Base-by-base conservation (phyloP, 2,113 vertebrate species). In the Rhea pennata region DNA sequence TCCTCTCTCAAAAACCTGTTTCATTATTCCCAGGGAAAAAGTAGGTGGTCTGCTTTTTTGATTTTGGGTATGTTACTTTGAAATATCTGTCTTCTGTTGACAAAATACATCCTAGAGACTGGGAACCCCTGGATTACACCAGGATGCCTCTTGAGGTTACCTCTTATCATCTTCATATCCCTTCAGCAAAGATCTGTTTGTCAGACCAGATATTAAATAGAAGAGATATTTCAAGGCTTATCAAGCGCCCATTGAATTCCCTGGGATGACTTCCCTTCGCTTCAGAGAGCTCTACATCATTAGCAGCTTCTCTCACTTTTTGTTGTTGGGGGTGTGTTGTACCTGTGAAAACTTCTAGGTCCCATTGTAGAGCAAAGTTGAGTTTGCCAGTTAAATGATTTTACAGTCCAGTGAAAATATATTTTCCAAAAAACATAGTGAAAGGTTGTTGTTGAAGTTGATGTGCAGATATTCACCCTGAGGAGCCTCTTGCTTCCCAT, bases 371-470 rank as follows among this genome's bases (percentile, higher is more conserved):
- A 88, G 50, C 36, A 85, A 87, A 90, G 44, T 15, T 70, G 64
- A 67, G 26, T 77, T 92, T 84, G 31, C 81, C 90, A 74, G 72
- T 71, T 95, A 86, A 96, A 42, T 74, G 8, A 3, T 94, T 96
- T 86, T 72, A 74, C 67, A 86, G 82, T 33, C 39, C 56, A 69
- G 56, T 58, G 69, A 90, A 93, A 93, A 21, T 69, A 91, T 39
- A n/a, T 80, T 95, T 42, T 81, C n/a, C 21, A 39, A 79, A 48
- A 95, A 89, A 36, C 42, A 24, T 64, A 75, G 15, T 64, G 14
- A 93, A 87, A 81, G 22, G 5, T 59, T 62, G 29, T 59, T 87
- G 59, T 83, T 93, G 78, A 89, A 75, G 26, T 86, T 91, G 87
- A 58, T 56, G 27, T 77, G 67, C 39, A 76, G 33, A 69, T 20